phyloP scores from a whole-genome alignment of 2,888 invertebrate genomes.

The Anthophora plumipes region DNA sequence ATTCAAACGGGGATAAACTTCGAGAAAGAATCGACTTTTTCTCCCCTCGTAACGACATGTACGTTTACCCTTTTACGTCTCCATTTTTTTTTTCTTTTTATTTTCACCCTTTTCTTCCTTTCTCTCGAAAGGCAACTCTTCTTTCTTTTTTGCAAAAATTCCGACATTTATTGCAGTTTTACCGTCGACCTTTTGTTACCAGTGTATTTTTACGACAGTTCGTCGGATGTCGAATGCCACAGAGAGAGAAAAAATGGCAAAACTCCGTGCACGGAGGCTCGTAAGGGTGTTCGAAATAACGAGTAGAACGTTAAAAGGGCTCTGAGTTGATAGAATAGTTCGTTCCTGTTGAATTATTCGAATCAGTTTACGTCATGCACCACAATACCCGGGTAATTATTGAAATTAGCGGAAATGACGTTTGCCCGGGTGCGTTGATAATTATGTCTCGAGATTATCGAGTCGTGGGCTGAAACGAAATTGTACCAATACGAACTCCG shows the following conservation, averaged over 20 bases:
- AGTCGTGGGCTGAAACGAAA: constrained; percentile 18
- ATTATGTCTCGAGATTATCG: constrained; percentile 41
- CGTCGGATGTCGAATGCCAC: neutral
- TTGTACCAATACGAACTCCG: neutral
- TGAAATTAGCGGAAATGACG: constrained; percentile 34
- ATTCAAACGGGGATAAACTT: neutral
- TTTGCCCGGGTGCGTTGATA: constrained; percentile 9
- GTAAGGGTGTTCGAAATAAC: neutral
- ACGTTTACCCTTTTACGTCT: neutral
- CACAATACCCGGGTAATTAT: constrained; percentile 21
- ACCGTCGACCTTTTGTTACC: neutral
- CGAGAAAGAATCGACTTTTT: neutral
- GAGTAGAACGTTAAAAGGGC: neutral
- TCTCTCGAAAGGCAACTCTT: neutral
- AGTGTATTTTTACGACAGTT: neutral
- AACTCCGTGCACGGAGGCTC: neutral
- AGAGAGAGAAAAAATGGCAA: too few species aligned
- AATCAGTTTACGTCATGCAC: neutral
- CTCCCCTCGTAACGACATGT: neutral
- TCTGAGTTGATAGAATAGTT: neutral
- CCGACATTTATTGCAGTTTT: neutral
- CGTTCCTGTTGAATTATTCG: neutral
- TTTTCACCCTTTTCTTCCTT: neutral
- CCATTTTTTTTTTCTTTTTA: neutral
- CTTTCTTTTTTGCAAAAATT: neutral